phyloP scores from a whole-genome alignment of 2,113 vertebrate species.

The Megaleporinus macrocephalus region DNA sequence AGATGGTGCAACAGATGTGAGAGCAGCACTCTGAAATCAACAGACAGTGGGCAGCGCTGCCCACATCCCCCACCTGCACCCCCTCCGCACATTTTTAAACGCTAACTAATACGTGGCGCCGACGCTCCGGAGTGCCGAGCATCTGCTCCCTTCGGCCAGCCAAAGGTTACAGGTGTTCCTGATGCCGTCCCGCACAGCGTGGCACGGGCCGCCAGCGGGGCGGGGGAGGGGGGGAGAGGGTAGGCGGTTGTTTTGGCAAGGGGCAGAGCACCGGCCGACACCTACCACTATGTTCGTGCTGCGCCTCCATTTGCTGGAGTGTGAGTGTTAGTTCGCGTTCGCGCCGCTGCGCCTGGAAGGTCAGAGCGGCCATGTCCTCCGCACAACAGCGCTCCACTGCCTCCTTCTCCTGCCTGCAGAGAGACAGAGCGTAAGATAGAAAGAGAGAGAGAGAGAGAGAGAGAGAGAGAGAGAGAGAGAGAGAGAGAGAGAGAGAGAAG shows the following conservation, averaged over 20 bases:
- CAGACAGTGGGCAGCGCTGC: conserved; percentile 92
- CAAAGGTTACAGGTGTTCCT: conserved; percentile 96
- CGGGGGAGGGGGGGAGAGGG: conserved; percentile 58
- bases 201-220: conserved; percentile 80
- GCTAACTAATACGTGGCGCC: conserved; percentile 90
- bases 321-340: conserved; percentile 88
- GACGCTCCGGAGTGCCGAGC: conserved; percentile 87
- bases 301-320: conserved; percentile 89
- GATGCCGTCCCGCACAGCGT: conserved; percentile 88
- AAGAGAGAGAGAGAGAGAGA: not conserved
- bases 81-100: conserved; percentile 76
- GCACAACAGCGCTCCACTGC: conserved; percentile 80
- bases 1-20: conserved; percentile 99
- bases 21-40: conserved; percentile 93
- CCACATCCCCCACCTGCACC: conserved; percentile 77
- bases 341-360: conserved; percentile 84
- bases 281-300: conserved; percentile 92
- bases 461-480: conserved; percentile 31
- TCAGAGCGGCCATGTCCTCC: conserved; percentile 82
- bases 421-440: conserved; percentile 40
- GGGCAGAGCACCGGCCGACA: conserved; percentile 81
- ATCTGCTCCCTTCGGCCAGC: conserved; percentile 93
- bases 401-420: conserved; percentile 86
- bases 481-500: not conserved
- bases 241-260: conserved; percentile 50